Evolutionary conservation across 2,113 vertebrate genomes (phyloP), one percentile per base, ranked within the genome.

Genomic region (Coreoperca whiteheadi): DNA sequence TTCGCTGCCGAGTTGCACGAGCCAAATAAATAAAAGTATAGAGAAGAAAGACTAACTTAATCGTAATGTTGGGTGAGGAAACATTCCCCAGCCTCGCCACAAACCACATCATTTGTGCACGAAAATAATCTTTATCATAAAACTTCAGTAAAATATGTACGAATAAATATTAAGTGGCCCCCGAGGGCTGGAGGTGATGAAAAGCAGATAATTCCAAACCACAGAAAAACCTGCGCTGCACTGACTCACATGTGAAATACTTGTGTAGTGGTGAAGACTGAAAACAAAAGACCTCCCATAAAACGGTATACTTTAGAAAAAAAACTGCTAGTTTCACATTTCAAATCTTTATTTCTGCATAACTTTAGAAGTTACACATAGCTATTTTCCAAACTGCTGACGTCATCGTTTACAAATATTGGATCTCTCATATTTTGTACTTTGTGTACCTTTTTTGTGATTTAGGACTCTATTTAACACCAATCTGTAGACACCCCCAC

Each of bases 81-180:
- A 81, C 74, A 82, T 90, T 91, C 85, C 87, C 85, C 68, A 9
- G 43, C 59, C 46, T 84, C 32, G 16, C 54, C 64, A 61, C 61
- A 85, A 64, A 88, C 86, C 82, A 88, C 86, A 86, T 91, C 81
- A 86, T 81, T 89, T 84, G 73, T 82, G 76, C 70, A 72, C 82
- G 41, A 87, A 48, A 81, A 70, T 60, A 74, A 84, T 61, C 71
- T 75, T 51, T 54, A 64, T 87, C 39, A 77, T 85, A 78, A 89
- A 89, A 84, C 65, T 20, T 54, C 74, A 64, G 69, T 21, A 32
- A 83, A 89, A 91, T 79, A 79, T 80, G 51, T 34, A 75, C 15
- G 50, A 69, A 79, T 68, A 77, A 79, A 68, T 82, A 76, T 51
- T 23, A 83, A 81, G 50, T 46, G 81, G 23, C 48, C 53, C 77